Evolutionary conservation across 1,140 invertebrate genomes (phyloP).

Genomic region (Trichonephila inaurata): DNA sequence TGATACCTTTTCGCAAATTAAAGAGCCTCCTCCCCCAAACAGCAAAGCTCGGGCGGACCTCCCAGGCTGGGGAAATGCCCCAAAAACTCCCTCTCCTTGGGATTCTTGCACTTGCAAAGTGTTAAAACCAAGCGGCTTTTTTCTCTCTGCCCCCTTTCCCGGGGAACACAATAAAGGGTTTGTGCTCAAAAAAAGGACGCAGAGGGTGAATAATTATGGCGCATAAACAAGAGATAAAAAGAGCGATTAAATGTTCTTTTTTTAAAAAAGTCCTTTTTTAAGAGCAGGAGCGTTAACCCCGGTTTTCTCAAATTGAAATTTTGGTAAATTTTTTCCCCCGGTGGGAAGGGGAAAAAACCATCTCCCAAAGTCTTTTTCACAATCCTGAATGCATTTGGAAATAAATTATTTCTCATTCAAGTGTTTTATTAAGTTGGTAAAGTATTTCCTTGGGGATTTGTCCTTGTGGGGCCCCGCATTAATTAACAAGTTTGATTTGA

Average conservation of each 20-base stretch:
- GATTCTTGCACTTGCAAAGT: neutral
- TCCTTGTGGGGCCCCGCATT: no score
- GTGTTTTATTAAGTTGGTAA: no score
- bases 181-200: neutral
- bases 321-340: neutral
- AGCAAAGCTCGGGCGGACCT: neutral
- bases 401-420: no score
- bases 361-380: neutral
- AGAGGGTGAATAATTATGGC: constrained; percentile 16
- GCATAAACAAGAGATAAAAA: neutral
- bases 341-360: neutral
- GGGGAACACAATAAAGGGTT: neutral
- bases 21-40: neutral
- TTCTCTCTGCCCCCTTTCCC: neutral
- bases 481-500: no score
- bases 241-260: neutral
- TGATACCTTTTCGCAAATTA: neutral
- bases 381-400: neutral
- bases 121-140: neutral
- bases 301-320: neutral
- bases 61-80: neutral
- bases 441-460: no score
- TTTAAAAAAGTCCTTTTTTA: neutral
- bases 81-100: neutral
- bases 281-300: neutral